Evolutionary conservation across 2,797 vertebrate species (phyloP), one percentile per base, ranked within the genome.

Genomic region (Myripristis murdjan): DNA sequence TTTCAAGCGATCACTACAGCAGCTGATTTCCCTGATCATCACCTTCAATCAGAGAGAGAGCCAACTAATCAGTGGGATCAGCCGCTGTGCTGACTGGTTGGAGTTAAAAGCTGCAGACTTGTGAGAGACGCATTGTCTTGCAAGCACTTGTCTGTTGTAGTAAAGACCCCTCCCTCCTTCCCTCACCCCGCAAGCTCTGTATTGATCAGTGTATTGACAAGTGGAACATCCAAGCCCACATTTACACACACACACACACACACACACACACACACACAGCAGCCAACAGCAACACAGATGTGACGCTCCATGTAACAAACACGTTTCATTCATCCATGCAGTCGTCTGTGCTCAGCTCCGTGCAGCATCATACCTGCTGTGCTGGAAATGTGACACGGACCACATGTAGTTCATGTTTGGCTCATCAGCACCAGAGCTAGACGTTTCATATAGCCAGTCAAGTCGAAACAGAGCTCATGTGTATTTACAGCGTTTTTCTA

Each of bases 41-140:
- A 55, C 11, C 54, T 52, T 31, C 16, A 53, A 18, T 39, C 60
- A 31, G 14, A 33, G 33, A 15, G 49, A 35, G 56, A n/a, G n/a
- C n/a, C 5, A 65, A 26, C 68, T 68, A 49, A 81, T 81, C 54
- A 3, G 37, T 43, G 52, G 26, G 54, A 81, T 73, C 77, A 56
- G 55, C 69, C 3, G 33, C 57, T 9, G 52, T 31, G 0, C 3
- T 48, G 16, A n/a, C 0, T 12, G 41, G 64, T 77, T 64, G 70
- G 66, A 73, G 87, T 78, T n/a, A 69, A 70, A 70, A 48, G 37
- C 43, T 20, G 75, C 68, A 48, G 18, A 1, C 84, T 24, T 3
- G 24, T 24, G 23, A n/a, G n/a, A n/a, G n/a, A n/a, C n/a, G n/a
- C n/a, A n/a, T n/a, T n/a, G n/a, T n/a, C n/a, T n/a, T n/a, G n/a